phyloP scores from a whole-genome alignment of 2,113 vertebrate species.

The Petromus typicus region DNA sequence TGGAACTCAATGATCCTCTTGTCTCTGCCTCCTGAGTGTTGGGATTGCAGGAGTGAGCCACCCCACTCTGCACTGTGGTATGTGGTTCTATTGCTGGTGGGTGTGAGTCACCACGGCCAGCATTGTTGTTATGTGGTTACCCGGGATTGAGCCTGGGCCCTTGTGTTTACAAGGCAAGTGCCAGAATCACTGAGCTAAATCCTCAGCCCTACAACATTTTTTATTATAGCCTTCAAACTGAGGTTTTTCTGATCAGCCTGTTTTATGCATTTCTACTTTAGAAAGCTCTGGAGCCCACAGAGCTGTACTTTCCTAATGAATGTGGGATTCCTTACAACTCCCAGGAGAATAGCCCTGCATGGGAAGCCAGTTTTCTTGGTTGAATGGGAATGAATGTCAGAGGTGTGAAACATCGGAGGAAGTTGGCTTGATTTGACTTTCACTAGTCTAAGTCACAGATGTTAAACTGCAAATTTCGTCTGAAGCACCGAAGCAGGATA shows the following conservation, averaged over 20 bases:
- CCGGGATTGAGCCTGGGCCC: no score
- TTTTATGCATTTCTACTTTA: constrained; percentile 64
- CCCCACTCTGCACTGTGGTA: no score
- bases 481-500: neutral
- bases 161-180: no score
- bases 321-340: constrained; percentile 44
- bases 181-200: no score
- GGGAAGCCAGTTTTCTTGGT: constrained; percentile 57
- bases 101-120: no score
- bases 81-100: no score
- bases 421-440: neutral
- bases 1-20: no score
- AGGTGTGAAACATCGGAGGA: neutral
- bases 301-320: constrained; percentile 51
- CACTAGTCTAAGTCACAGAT: neutral
- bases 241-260: constrained; percentile 34
- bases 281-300: constrained; percentile 8
- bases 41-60: no score
- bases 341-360: neutral
- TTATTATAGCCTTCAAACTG: constrained; percentile 49
- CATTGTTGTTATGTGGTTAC: no score
- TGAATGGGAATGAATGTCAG: constrained; percentile 13
- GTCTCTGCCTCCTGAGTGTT: no score
- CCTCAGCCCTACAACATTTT: no score
- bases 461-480: neutral